Evolutionary conservation across 2,888 invertebrate species (phyloP), one percentile per base, ranked within the genome.

Genomic region (Neoaliturus tenellus): DNA sequence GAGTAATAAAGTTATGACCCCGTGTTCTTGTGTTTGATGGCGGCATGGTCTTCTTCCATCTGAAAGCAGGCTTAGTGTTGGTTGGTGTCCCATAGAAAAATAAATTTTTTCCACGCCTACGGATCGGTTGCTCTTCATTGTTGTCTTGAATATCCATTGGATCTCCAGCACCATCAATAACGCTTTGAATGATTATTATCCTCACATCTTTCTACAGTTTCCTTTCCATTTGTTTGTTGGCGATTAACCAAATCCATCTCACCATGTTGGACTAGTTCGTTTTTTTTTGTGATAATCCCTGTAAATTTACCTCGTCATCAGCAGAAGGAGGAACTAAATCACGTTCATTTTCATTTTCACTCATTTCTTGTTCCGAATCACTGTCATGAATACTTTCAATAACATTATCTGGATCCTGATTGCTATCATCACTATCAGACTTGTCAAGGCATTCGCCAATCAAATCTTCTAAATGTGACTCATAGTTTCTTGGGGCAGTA

Each of bases 381-480:
- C 39, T 35, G 67, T 67, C 25, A 67, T 67, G 23, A 67, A 28
- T 31, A 67, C 67, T 67, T 67, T 14, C 67, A 14, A 73, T 35
- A 20, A 41, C 73, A 73, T 23, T 39, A 23, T 73, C 73, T 23
- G 73, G 39, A 35, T 73, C 73, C 25, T 20, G n/a, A 73, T 39
- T 20, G 33, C 39, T 41, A 73, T 73, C 73, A n/a, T 73, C 73
- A 35, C 73, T 73, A 39, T 73, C 44, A 73, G 6, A 73, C n/a
- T 73, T 23, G 5, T 39, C 39, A n/a, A 35, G 20, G 6, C 12
- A 20, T 6, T 73, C 39, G 39, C 20, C 44, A 44, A 73, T 12
- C 35, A 20, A 14, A 2, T 55, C 55, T 55, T 55, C 55, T 12
- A 55, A 55, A 6, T 55, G 5, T 23, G 55, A 20, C 23, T 55